Base-by-base conservation (phyloP, 2,888 invertebrate genomes). In the Chrysodeixis includens region DNA sequence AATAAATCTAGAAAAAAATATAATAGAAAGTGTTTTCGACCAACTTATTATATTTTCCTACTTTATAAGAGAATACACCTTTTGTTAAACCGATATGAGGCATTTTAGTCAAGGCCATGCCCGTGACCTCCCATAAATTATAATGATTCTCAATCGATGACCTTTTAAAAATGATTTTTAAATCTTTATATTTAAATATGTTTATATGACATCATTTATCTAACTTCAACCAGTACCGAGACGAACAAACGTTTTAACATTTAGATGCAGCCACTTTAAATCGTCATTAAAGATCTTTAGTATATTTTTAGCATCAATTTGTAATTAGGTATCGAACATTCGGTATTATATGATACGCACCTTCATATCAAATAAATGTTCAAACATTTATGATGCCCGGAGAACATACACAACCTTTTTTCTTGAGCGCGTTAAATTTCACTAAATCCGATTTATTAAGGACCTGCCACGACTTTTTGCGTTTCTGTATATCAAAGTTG, bases 151-250 rank as follows among this genome's bases (percentile, higher is more conserved):
- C 35, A 69, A 66, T 66, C 46, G 61, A 56, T 76, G 66, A 67
- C 75, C 78, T 81, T 71, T 78, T 32, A 57, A 32, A 63, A 32
- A 63, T 64, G 54, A 56, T 62, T 56, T 61, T 62, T 69, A 66
- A 65, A 58, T 46, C 26, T 51, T 26, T 12, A 35, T 5, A 54
- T 68, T 59, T 64, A 74, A 65, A 60, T 62, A 65, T 58, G 22
- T 65, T 62, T 65, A 56, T 51, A 74, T 72, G 72, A 78, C 66
- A 77, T 79, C 80, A 78, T 69, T 32, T 55, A 35, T 60, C 32
- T 53, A 64, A 35, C 51, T 46, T 1, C 46, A 60, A 35, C 62
- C 26, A 4, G 22, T 52, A 62, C 30, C 32, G 35, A 67, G 52
- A 58, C 18, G 62, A 65, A 70, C 35, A 62, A 62, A 30, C 6